phyloP scores from a whole-genome alignment of 2,797 vertebrate genomes.

The Lithobates sylvaticus region DNA sequence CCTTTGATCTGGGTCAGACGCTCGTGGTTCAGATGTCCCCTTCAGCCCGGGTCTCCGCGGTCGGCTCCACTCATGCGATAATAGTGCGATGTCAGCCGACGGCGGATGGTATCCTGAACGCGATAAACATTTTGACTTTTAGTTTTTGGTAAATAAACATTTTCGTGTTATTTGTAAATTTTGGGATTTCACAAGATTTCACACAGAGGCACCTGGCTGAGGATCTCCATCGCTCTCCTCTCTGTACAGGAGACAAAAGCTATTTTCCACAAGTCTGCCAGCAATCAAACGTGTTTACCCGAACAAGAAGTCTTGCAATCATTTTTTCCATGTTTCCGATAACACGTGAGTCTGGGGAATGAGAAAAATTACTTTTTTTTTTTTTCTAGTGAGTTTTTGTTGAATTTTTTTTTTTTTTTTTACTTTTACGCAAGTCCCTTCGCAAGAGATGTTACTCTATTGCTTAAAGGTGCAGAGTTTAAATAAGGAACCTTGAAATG shows the following conservation, averaged over 20 bases:
- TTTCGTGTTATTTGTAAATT: too few relatives aligned
- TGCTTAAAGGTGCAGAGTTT: too few relatives aligned
- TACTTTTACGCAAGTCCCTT: conserved; percentile 30
- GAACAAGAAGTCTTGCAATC: conserved; percentile 55
- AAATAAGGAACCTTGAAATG: too few relatives aligned
- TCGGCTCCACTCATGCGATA: too few relatives aligned
- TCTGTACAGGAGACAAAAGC: conserved; percentile 48
- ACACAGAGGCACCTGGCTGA: conserved; percentile 50
- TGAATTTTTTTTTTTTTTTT: conserved; percentile 19
- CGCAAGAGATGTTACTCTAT: too few relatives aligned
- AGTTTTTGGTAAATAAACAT: too few relatives aligned
- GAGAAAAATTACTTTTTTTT: conserved; percentile 34
- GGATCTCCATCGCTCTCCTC: conserved; percentile 24
- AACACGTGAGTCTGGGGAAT: conserved; percentile 45
- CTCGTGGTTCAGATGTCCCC: too few relatives aligned
- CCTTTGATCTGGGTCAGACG: too few relatives aligned
- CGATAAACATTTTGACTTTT: too few relatives aligned
- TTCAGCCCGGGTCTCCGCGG: too few relatives aligned
- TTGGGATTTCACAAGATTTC: background rate
- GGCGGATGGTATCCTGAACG: too few relatives aligned
- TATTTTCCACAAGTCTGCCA: conserved; percentile 59
- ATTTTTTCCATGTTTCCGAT: conserved; percentile 62
- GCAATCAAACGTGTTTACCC: conserved; percentile 62
- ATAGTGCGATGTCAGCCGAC: too few relatives aligned
- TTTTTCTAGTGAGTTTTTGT: background rate